These are phyloP conservation scores for Himalopsyche japonica DNA, from an alignment of 2,888 invertebrate genomes.

Conservation along the genomic window DNA sequence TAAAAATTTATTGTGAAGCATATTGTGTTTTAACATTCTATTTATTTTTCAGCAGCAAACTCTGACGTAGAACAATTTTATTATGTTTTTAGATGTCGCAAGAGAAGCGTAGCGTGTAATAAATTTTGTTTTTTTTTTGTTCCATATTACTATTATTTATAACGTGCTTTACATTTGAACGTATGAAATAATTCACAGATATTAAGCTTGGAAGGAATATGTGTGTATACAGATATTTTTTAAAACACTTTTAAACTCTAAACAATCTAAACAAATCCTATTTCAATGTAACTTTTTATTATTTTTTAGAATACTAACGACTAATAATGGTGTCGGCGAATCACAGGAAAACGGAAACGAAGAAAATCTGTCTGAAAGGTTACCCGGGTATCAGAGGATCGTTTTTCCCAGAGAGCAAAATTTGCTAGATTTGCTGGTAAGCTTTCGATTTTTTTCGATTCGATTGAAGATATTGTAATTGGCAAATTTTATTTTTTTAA, in stretches of 20 bases:
- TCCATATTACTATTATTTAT: too few relatives aligned
- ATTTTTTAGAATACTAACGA: background rate
- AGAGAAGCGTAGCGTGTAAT: too few relatives aligned
- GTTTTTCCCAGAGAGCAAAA: constrained; percentile 62
- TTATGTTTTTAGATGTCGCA: background rate
- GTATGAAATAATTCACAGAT: too few relatives aligned
- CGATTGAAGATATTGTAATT: background rate
- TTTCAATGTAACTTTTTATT: background rate
- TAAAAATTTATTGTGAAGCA: background rate
- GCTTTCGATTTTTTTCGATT: background rate
- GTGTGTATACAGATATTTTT: too few relatives aligned
- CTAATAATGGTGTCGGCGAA: background rate
- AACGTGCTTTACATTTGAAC: too few relatives aligned
- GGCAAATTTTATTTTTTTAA: too few relatives aligned
- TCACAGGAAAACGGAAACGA: background rate
- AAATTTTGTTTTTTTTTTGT: too few relatives aligned
- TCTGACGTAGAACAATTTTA: background rate
- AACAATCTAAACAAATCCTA: background rate
- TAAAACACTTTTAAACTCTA: too few relatives aligned
- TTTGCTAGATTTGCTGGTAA: constrained; percentile 63
- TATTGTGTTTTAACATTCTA: background rate
- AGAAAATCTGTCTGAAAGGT: constrained; percentile 40
- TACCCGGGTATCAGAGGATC: constrained; percentile 61
- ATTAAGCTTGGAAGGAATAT: too few relatives aligned
- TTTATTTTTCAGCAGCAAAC: background rate